Conservation (phyloP, 2,113 vertebrate genomes). For the Amblyornis subalaris region DNA sequence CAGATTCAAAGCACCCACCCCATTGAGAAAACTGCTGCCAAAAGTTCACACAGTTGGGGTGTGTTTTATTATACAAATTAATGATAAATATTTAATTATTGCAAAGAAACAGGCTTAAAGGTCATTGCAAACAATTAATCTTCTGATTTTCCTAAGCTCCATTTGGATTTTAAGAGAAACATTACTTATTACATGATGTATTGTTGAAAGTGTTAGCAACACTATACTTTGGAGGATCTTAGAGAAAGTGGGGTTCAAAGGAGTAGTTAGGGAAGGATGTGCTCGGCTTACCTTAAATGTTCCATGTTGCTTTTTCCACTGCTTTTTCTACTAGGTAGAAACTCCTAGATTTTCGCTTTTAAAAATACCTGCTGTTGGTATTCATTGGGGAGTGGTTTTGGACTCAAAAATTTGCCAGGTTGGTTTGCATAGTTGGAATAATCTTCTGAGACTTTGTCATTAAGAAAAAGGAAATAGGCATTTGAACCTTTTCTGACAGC, state of each 20-base stretch:
- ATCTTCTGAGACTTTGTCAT: background rate
- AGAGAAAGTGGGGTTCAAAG: background rate
- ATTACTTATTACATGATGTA: accelerated
- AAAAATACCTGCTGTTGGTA: background rate
- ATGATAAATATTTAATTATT: background rate
- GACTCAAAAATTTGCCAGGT: background rate
- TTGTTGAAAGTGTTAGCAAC: background rate
- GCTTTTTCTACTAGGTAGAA: background rate
- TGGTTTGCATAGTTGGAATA: background rate
- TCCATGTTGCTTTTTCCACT: background rate
- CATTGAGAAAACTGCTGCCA: background rate
- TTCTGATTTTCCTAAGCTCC: background rate
- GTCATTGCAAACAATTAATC: background rate
- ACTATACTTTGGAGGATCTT: background rate
- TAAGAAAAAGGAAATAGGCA: background rate
- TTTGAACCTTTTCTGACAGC: background rate
- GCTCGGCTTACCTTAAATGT: background rate
- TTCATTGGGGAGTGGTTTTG: background rate
- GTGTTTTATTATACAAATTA: background rate
- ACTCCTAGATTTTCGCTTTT: background rate
- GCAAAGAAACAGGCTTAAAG: background rate
- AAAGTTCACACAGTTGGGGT: background rate
- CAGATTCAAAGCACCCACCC: background rate
- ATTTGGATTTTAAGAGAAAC: background rate
- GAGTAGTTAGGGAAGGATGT: background rate